phyloP scores from a whole-genome alignment of 2,888 invertebrate species.

The Agonopterix arenella region DNA sequence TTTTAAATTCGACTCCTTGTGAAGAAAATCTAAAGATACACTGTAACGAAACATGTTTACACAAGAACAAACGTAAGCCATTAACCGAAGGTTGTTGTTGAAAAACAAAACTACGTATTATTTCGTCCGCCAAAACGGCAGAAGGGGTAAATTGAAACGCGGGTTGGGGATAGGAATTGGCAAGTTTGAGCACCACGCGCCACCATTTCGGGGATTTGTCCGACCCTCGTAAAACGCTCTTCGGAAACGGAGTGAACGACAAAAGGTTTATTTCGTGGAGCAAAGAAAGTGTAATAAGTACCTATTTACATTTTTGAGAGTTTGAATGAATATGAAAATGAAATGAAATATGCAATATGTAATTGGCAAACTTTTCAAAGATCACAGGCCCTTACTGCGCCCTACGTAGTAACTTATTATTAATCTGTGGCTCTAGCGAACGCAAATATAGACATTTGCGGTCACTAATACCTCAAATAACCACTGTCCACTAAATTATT shows the following conservation, averaged over 20 bases:
- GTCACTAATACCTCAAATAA: no score
- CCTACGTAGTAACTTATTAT: no score
- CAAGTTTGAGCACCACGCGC: slow-evolving; percentile 42
- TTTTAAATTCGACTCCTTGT: background rate
- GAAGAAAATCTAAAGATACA: no score
- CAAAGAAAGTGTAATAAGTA: background rate
- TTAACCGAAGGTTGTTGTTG: slow-evolving; percentile 36
- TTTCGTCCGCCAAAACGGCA: slow-evolving; percentile 31
- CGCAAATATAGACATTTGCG: no score
- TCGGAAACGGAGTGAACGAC: slow-evolving; percentile 28
- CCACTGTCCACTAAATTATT: no score
- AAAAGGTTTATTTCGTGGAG: slow-evolving; percentile 27
- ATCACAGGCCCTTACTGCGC: no score
- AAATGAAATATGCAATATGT: no score
- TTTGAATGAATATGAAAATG: no score
- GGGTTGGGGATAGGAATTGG: slow-evolving; percentile 42
- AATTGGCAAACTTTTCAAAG: no score
- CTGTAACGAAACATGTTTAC: background rate
- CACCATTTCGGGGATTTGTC: slow-evolving; percentile 50
- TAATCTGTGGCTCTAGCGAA: no score
- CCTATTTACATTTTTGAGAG: no score
- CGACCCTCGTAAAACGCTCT: slow-evolving; percentile 57
- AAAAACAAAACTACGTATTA: slow-evolving; percentile 45
- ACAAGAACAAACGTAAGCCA: slow-evolving; percentile 10
- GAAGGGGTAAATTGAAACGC: slow-evolving; percentile 60